Evolutionary conservation across 2,113 vertebrate genomes (phyloP).

Genomic region (Sardina pilchardus): DNA sequence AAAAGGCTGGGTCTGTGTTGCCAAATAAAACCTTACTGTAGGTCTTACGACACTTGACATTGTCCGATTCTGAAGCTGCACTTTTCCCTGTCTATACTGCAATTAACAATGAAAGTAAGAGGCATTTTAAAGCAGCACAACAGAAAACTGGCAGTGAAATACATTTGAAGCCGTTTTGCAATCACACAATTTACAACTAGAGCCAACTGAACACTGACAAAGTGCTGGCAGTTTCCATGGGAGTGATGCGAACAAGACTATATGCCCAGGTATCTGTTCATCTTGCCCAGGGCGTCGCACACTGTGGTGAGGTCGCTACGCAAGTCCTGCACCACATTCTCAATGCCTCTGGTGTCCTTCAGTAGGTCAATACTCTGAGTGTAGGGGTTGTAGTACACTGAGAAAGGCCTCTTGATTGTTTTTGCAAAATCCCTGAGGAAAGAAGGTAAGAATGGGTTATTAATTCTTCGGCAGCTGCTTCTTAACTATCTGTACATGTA

Average conservation of each 20-base stretch:
- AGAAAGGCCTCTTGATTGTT: constrained; percentile 92
- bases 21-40: not conserved
- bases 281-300: constrained; percentile 94
- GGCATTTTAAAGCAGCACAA: not conserved
- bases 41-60: not conserved
- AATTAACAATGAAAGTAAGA: not conserved
- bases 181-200: not conserved
- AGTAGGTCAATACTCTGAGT: constrained; percentile 94
- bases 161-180: not conserved
- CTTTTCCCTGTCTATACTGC: not conserved
- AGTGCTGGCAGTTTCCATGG: not conserved
- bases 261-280: constrained; percentile 96
- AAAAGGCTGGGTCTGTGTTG: not conserved
- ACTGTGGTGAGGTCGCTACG: constrained; percentile 93
- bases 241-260: constrained; percentile 57
- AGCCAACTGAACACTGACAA: not conserved
- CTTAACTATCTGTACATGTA: not conserved
- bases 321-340: constrained; percentile 93
- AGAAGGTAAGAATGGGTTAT: constrained; percentile 16
- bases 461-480: no score
- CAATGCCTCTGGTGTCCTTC: constrained; percentile 92
- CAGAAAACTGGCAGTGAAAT: not conserved
- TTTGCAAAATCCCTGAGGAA: constrained; percentile 91
- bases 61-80: not conserved
- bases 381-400: constrained; percentile 97